Evolutionary conservation across 2,113 vertebrate genomes (phyloP), one percentile per base, ranked within the genome.

Genomic region (Trogon surrucura): DNA sequence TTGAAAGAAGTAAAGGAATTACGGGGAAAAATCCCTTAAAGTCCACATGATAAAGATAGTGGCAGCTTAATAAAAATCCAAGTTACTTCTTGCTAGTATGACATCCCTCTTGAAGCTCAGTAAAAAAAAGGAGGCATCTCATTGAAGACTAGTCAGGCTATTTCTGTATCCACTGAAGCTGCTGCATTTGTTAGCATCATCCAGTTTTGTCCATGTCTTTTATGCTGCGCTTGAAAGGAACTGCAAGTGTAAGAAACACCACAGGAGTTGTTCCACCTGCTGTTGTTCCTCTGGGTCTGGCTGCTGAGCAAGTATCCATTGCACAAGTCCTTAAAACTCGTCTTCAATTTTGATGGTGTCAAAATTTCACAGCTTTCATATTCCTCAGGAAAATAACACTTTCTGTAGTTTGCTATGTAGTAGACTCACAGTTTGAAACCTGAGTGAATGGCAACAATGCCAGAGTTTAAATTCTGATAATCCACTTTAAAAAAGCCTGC

Each of bases 361-460:
- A 29, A 36, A 67, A 69, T 70, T 50, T 50, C 93, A 72, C 27
- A 41, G 69, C 25, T 78, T 80, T 86, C 62, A 30, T 26, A 61
- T 51, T 89, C 45, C 7, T 45, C 44, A 13, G 72, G 64, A 80
- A 78, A 91, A 78, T 56, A 22, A 22, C 4, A 53, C 29, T 75
- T 67, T 19, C 4, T 6, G 29, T 36, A 5, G 44, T 82, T 62
- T 73, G 51, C 53, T 91, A 51, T 32, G 3, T 1, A 30, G 78
- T 11, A 65, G 61, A 80, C 36, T 98, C 97, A 99, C 12, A 99
- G 98, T 96, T 99, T 99, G 97, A 99, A 99, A 69, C 99, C 99
- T 16, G 99, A 99, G 94, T 99, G 99, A 95, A 99, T 98, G 65
- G 99, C 99, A 60, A 99, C 99, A 4, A 99, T 98, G 44, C 99